These are phyloP conservation scores for Tinea pellionella DNA, from an alignment of 2,888 invertebrate genomes.

Conservation along the genomic window DNA sequence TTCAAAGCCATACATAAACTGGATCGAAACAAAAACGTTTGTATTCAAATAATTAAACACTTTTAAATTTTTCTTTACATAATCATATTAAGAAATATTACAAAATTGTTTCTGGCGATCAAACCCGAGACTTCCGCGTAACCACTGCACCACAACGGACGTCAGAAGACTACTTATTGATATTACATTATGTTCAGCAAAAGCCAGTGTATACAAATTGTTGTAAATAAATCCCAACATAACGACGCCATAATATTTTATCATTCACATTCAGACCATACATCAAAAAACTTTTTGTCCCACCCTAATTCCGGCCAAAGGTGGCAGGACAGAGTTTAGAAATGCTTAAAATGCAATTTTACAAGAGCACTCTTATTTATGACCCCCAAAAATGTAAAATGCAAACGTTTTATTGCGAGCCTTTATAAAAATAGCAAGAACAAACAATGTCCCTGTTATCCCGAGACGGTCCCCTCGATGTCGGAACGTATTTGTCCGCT, in stretches of 20 bases:
- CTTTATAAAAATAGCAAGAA: constrained; percentile 62
- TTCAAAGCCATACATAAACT: too few species aligned
- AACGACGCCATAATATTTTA: constrained; percentile 7
- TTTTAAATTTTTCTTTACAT: too few species aligned
- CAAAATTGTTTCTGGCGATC: too few species aligned
- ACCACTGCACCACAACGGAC: too few species aligned
- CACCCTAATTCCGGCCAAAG: constrained; percentile 27
- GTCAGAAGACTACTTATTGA: background rate
- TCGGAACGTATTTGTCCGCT: constrained; percentile 47
- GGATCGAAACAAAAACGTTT: too few species aligned
- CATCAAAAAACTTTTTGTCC: constrained; percentile 12
- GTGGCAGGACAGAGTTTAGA: constrained; percentile 51
- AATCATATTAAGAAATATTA: too few species aligned
- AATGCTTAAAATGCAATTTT: constrained; percentile 69
- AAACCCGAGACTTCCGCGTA: too few species aligned
- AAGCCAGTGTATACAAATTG: background rate
- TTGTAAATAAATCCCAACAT: background rate
- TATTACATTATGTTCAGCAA: background rate
- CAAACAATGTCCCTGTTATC: constrained; percentile 60
- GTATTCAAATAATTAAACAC: too few species aligned
- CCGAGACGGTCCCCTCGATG: constrained; percentile 43
- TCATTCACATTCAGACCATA: constrained; percentile 4
- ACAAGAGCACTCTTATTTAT: constrained; percentile 60
- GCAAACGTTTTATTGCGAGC: constrained; percentile 65
- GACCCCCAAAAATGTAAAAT: constrained; percentile 64